Evolutionary conservation across 2,888 invertebrate species (phyloP).

Genomic region (Patella caerulea): DNA sequence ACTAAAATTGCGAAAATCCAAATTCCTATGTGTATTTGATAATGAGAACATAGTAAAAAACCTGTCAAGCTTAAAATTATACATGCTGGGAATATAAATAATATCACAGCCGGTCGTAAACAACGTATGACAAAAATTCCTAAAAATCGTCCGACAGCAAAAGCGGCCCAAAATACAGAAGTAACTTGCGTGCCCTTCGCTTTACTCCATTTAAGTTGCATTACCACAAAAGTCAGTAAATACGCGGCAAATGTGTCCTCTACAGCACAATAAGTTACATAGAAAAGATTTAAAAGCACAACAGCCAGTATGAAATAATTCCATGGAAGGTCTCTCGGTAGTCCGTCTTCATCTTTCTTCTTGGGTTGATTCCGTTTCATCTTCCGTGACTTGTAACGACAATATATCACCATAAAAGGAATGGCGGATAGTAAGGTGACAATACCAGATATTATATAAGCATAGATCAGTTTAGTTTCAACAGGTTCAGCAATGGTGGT

Average conservation of each 20-base stretch:
- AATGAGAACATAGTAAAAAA: conserved; percentile 33
- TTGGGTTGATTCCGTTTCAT: conserved; percentile 13
- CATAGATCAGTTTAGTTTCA: conserved; percentile 31
- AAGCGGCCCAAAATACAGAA: conserved; percentile 71
- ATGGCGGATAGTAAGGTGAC: conserved; percentile 32
- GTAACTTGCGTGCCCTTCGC: conserved; percentile 62
- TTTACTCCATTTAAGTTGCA: conserved; percentile 60
- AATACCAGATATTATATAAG: conserved; percentile 43
- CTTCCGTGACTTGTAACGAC: conserved; percentile 26
- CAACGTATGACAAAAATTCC: conserved; percentile 67
- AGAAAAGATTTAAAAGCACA: conserved; percentile 61
- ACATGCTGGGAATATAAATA: conserved; percentile 20
- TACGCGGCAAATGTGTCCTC: conserved; percentile 70
- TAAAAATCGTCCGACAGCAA: conserved; percentile 66
- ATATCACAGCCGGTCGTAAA: conserved; percentile 62
- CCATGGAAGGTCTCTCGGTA: conserved; percentile 27
- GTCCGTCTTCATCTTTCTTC: conserved; percentile 20
- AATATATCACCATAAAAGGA: conserved; percentile 33
- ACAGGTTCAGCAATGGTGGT: background rate
- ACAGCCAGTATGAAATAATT: conserved; percentile 54
- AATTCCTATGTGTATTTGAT: conserved; percentile 32
- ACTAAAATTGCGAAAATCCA: conserved; percentile 65
- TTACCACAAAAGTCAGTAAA: conserved; percentile 66
- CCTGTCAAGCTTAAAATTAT: conserved; percentile 45
- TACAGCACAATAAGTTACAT: conserved; percentile 67